phyloP scores from a whole-genome alignment of 2,797 vertebrate species.

The Rhinella marina region DNA sequence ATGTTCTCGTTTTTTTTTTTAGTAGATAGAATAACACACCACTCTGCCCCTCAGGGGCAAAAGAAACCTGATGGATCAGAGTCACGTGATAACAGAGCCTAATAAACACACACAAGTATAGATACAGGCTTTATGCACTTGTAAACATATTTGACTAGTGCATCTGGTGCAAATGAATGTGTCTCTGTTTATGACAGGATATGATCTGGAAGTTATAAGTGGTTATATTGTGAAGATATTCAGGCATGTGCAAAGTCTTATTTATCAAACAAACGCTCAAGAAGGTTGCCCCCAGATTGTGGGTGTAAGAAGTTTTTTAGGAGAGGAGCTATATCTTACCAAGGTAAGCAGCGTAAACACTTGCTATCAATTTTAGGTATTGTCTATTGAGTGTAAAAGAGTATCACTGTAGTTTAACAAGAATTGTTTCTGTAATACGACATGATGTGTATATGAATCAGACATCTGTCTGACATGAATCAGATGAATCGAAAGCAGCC shows the following conservation, averaged over 20 bases:
- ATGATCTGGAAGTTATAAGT: slow-evolving; percentile 48
- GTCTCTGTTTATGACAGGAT: slow-evolving; percentile 38
- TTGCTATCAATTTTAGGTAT: not conserved
- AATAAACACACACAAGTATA: not conserved
- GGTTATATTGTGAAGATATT: slow-evolving; percentile 58
- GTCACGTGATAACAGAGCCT: not conserved
- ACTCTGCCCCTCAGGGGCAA: not conserved
- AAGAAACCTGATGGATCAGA: not conserved
- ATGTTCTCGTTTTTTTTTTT: not conserved
- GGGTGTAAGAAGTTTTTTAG: slow-evolving; percentile 56
- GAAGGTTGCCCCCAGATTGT: slow-evolving; percentile 40
- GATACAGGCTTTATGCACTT: not conserved
- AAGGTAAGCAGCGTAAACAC: slow-evolving; percentile 12
- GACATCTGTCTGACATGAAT: not conserved
- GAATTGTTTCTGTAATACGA: not conserved
- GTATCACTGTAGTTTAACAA: not conserved
- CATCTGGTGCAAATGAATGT: not conserved
- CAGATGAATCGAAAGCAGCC: not conserved
- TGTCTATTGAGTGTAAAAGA: not conserved
- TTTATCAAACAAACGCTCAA: slow-evolving; percentile 49
- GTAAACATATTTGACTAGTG: not conserved
- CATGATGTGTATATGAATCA: not conserved
- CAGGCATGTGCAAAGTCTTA: slow-evolving; percentile 49
- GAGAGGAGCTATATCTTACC: slow-evolving; percentile 50
- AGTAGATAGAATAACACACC: not conserved